phyloP scores from a whole-genome alignment of 2,113 vertebrate species.

The Chaetura pelagica region DNA sequence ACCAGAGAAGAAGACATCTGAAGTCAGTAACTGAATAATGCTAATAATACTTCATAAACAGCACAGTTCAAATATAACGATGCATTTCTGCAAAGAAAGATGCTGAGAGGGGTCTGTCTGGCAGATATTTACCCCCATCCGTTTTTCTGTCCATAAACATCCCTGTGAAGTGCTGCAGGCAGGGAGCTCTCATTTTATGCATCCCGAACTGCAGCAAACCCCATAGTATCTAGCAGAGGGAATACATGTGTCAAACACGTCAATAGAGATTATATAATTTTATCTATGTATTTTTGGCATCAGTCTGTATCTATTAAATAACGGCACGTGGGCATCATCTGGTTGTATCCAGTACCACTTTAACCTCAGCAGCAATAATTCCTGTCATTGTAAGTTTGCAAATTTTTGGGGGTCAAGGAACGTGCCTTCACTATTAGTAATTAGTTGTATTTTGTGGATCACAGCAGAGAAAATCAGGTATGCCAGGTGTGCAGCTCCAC shows the following conservation, averaged over 20 bases:
- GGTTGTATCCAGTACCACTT: neutral
- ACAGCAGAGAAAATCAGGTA: neutral
- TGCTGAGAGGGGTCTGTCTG: constrained; percentile 11
- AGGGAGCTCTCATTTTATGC: neutral
- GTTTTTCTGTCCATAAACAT: constrained; percentile 1
- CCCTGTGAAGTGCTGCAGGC: neutral
- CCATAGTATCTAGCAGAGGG: neutral
- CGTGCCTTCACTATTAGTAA: neutral
- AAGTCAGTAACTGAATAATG: constrained; percentile 66
- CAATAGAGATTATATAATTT: neutral
- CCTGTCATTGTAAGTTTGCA: neutral
- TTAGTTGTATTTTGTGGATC: neutral
- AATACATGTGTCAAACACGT: neutral
- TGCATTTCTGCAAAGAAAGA: constrained; percentile 34
- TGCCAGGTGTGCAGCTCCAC: neutral
- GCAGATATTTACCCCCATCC: constrained; percentile 29
- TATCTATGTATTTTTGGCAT: neutral
- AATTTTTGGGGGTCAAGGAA: neutral
- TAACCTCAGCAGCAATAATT: neutral
- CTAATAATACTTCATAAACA: constrained; percentile 69
- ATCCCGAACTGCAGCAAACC: neutral
- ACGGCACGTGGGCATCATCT: rapidly evolving
- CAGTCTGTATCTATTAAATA: neutral
- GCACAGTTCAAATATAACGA: constrained; percentile 39
- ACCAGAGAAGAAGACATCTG: constrained; percentile 40